These are phyloP conservation scores for Scaeva pyrastri DNA, from an alignment of 2,888 invertebrate species.

Conservation along the genomic window DNA sequence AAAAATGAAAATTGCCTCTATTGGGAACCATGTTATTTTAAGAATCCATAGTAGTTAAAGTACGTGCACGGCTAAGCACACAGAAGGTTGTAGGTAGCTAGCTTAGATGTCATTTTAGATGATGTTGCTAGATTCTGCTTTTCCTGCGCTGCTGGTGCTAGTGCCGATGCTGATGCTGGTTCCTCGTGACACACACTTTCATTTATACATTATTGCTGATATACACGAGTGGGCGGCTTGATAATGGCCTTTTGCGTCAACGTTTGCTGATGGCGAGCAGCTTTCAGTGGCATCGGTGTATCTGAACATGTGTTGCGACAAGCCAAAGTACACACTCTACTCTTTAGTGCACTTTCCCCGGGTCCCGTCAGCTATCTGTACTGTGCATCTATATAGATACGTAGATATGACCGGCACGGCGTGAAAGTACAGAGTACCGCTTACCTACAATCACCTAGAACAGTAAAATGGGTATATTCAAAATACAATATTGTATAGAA, in stretches of 20 bases:
- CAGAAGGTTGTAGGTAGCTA: constrained; percentile 27
- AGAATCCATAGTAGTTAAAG: background rate
- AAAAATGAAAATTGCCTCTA: too few relatives aligned
- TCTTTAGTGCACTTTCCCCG: constrained; percentile 52
- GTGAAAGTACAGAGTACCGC: background rate
- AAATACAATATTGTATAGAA: constrained; percentile 68
- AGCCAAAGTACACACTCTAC: constrained; percentile 58
- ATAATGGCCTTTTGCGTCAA: constrained; percentile 45
- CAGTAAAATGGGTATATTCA: constrained; percentile 37
- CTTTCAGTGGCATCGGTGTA: constrained; percentile 58
- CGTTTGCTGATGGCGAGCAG: constrained; percentile 40
- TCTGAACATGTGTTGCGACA: constrained; percentile 69
- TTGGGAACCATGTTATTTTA: background rate
- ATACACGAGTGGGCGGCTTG: constrained; percentile 57
- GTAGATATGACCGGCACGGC: background rate
- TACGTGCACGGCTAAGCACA: background rate
- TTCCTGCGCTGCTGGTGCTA: constrained; percentile 35
- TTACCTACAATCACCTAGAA: constrained; percentile 8
- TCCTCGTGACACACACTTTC: background rate
- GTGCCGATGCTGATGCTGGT: constrained; percentile 15
- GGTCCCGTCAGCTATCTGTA: background rate
- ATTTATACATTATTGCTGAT: constrained; percentile 14
- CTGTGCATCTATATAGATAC: too few relatives aligned
- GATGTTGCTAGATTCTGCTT: constrained; percentile 37
- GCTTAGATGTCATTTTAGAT: constrained; percentile 47